Evolutionary conservation across 1,140 invertebrate species (phyloP).

Genomic region (Homarus americanus): DNA sequence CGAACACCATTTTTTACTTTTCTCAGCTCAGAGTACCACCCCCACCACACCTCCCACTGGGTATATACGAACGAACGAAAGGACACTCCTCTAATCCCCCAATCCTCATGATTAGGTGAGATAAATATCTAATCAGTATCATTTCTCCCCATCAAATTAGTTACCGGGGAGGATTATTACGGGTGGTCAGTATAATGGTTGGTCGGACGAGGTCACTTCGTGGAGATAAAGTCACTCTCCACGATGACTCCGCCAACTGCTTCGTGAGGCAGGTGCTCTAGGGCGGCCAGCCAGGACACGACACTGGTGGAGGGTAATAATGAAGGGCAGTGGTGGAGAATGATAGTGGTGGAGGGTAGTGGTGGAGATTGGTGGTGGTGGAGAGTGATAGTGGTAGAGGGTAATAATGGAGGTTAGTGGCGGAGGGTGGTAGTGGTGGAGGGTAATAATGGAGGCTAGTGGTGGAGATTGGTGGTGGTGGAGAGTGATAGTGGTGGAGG

Average conservation of each 20-base stretch:
- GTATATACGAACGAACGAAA: too few relatives aligned
- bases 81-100: not conserved
- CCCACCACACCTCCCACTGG: too few relatives aligned
- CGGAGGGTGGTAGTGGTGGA: too few relatives aligned
- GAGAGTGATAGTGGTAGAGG: not conserved
- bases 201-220: conserved; percentile 31
- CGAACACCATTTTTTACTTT: too few relatives aligned
- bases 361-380: not conserved
- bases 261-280: conserved; percentile 17
- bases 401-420: too few relatives aligned
- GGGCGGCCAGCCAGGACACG: not conserved
- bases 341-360: too few relatives aligned
- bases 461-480: too few relatives aligned
- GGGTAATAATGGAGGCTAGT: too few relatives aligned
- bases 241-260: not conserved
- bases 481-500: too few relatives aligned
- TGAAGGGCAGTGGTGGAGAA: not conserved
- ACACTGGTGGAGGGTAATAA: not conserved
- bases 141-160: conserved; percentile 49
- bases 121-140: conserved; percentile 54
- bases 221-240: conserved; percentile 30
- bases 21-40: too few relatives aligned
- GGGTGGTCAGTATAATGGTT: conserved; percentile 1
- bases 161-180: conserved; percentile 32
- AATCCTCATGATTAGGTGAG: conserved; percentile 44